phyloP scores from a whole-genome alignment of 2,113 vertebrate species.

The Lynx canadensis region DNA sequence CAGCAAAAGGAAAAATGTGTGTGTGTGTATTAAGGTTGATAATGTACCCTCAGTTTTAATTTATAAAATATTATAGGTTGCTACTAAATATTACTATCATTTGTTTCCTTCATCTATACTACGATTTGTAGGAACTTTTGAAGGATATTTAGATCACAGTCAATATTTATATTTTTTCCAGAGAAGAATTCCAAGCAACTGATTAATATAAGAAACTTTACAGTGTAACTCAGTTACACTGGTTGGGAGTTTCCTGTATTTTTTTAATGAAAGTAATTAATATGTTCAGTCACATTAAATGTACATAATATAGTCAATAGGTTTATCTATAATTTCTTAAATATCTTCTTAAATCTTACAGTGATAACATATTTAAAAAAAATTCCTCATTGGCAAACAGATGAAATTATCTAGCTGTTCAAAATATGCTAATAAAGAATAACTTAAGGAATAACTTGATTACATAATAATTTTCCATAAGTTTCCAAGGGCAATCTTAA shows the following conservation, averaged over 20 bases:
- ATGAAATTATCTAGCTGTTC: slow-evolving; percentile 50
- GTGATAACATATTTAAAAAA: not conserved
- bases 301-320: slow-evolving; percentile 4
- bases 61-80: not conserved
- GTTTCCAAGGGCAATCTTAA: slow-evolving; percentile 33
- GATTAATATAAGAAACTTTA: not conserved
- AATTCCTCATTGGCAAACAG: slow-evolving; percentile 48
- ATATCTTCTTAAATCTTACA: slow-evolving; percentile 22
- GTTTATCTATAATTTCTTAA: slow-evolving; percentile 55
- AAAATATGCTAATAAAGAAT: not conserved
- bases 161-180: not conserved
- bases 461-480: not conserved
- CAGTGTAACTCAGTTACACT: not conserved
- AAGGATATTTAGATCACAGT: not conserved
- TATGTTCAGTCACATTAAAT: slow-evolving; percentile 44
- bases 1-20: not conserved
- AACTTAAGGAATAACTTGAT: slow-evolving; percentile 49
- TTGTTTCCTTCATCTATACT: not conserved
- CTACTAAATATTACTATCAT: not conserved
- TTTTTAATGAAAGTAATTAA: slow-evolving; percentile 43
- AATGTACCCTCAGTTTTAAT: not conserved
- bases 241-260: not conserved
- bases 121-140: not conserved
- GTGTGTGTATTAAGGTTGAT: not conserved
- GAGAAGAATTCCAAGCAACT: not conserved